Evolutionary conservation across 1,140 invertebrate species (phyloP), one percentile per base, ranked within the genome.

Genomic region (Zaprionus davidi): DNA sequence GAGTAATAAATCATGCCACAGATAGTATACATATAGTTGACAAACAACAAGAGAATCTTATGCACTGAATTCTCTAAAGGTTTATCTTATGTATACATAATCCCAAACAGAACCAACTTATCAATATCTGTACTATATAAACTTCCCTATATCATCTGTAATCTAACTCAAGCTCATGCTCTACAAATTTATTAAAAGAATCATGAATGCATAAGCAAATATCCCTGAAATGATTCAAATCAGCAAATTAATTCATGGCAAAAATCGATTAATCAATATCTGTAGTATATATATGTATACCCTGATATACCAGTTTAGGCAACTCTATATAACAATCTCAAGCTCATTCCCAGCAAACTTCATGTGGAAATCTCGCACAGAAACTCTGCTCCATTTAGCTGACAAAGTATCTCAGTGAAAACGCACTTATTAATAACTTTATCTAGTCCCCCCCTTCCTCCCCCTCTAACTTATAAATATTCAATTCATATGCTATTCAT

Each of bases 401-500:
- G 46, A 51, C 20, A 51, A 51, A 22, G 46, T 51, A 51, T 13
- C 46, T 51, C 11, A n/a, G n/a, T 51, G 46, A 51, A 51, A 22
- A 51, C 46, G 46, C 46, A 51, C 20, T 11, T 24, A 51, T 51
- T 51, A 51, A 51, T 51, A 57, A 31, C 12, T 49, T 26, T 31
- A 9, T 46, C 17, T 51, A 22, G n/a, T 5, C 13, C 2, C 5
- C 17, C 13, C 20, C 17, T 28, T 6, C 24, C 46, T 1, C 15
- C 15, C 22, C 6, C 15, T 28, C 22, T 13, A 26, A 4, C n/a
- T n/a, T 31, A 66, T 66, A 34, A 56, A 66, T 66, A 66, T 56
- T 66, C 51, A 60, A 36, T 69, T 66, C 3, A 44, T 49, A 71
- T 41, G 38, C 53, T 20, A 66, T 66, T 66, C 34, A 66, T 66